A percentile compares a stretch with the other conserved stretches of the same genome.
These are phyloP conservation scores for Homarus americanus DNA, from an alignment of 1,140 invertebrate genomes.

Conservation along the genomic window DNA sequence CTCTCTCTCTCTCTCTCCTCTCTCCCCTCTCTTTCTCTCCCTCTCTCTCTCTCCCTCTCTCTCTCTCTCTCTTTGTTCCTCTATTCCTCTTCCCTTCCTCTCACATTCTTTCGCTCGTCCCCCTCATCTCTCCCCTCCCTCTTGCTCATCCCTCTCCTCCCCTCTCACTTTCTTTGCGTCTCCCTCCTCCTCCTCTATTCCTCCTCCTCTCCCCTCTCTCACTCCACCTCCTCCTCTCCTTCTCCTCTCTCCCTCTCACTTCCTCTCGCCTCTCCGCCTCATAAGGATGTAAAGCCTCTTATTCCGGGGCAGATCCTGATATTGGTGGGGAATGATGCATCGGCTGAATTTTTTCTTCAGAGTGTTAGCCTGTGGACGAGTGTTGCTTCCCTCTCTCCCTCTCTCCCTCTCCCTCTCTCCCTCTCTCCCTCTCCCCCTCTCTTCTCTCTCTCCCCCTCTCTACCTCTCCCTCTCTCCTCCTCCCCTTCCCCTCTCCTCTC, in stretches of 20 bases:
- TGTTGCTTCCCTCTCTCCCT: neutral
- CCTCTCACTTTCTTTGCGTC: neutral
- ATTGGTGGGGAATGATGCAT: conserved; percentile 45
- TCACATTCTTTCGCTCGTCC: neutral
- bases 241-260: neutral
- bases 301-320: conserved; percentile 35
- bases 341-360: conserved; percentile 11
- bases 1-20: neutral
- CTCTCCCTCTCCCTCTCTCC: neutral
- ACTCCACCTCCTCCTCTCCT: neutral
- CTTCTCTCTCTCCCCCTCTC: neutral
- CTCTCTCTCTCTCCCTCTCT: neutral
- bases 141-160: neutral
- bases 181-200: neutral
- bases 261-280: conserved; percentile 9
- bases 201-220: too few relatives aligned
- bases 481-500: neutral
- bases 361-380: neutral
- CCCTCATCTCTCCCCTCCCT: neutral
- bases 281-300: conserved; percentile 34
- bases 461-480: neutral
- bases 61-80: neutral
- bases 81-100: neutral
- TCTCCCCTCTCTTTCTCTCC: neutral
- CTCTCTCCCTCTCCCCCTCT: neutral